Evolutionary conservation across 2,888 invertebrate species (phyloP).

Genomic region (Nomada lathburiana): DNA sequence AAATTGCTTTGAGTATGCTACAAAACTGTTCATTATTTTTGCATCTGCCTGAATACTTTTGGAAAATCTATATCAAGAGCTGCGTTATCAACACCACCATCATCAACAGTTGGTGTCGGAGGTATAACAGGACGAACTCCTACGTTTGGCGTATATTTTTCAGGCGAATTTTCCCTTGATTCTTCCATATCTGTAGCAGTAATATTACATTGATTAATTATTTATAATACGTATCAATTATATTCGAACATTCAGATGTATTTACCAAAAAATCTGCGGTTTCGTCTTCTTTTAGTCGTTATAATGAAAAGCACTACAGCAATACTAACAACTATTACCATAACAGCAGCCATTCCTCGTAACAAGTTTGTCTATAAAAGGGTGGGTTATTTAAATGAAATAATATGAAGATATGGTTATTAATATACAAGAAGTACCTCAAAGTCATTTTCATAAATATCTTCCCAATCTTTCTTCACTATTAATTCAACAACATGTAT

Average conservation of each 20-base stretch:
- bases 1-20: slow-evolving; percentile 37
- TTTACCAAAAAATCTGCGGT: slow-evolving; percentile 79
- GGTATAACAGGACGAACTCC: slow-evolving; percentile 42
- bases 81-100: slow-evolving; percentile 86
- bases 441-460: slow-evolving; percentile 81
- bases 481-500: slow-evolving; percentile 87
- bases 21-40: slow-evolving; percentile 85
- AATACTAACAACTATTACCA: slow-evolving; percentile 78
- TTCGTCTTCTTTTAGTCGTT: slow-evolving; percentile 71
- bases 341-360: slow-evolving; percentile 78
- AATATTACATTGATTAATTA: slow-evolving; percentile 6
- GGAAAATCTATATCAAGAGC: slow-evolving; percentile 88
- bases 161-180: slow-evolving; percentile 81
- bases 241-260: slow-evolving; percentile 29
- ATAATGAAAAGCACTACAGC: slow-evolving; percentile 78
- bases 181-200: slow-evolving; percentile 78
- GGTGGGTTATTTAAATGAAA: slow-evolving; percentile 6
- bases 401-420: slow-evolving; percentile 13
- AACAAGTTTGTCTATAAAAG: slow-evolving; percentile 78
- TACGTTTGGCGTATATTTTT: slow-evolving; percentile 73
- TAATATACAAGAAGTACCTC: slow-evolving; percentile 74
- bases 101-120: slow-evolving; percentile 54
- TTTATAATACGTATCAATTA: neutral
- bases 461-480: slow-evolving; percentile 85
- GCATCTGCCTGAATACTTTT: slow-evolving; percentile 87